A percentile compares a stretch with the other conserved stretches of the same genome.
Conservation (phyloP, 92 coral and sea anemone genomes). For the Heteractis magnifica region DNA sequence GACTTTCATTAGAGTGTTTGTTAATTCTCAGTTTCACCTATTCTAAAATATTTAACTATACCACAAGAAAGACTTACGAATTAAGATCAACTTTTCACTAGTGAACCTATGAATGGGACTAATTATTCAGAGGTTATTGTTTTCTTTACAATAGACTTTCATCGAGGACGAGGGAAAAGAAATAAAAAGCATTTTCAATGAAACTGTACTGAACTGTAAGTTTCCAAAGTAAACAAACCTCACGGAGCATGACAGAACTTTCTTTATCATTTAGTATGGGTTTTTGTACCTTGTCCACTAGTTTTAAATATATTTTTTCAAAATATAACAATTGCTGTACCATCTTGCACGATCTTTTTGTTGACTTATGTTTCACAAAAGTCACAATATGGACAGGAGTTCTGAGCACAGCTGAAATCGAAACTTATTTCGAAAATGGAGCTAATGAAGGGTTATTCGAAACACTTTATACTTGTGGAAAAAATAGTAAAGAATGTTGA, state of each 20-base stretch:
- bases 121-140: neutral
- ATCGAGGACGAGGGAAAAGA: neutral
- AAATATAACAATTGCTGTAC: neutral
- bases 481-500: neutral
- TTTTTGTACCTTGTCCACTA: neutral
- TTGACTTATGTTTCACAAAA: neutral
- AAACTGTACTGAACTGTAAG: neutral
- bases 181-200: neutral
- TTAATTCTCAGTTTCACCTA: neutral
- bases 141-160: neutral
- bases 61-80: neutral
- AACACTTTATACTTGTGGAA: neutral
- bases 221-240: conserved; percentile 10
- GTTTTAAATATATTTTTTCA: too few species aligned
- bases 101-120: neutral
- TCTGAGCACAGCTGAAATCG: neutral
- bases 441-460: neutral
- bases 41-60: neutral
- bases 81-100: neutral
- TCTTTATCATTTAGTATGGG: neutral
- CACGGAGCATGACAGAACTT: conserved; percentile 13
- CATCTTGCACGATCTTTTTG: neutral
- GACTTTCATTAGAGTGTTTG: neutral
- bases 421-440: neutral
- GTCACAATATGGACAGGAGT: neutral